Percentiles rank a stretch among this genome's conserved stretches.
Evolutionary conservation across 2,888 invertebrate genomes (phyloP).

Genomic region (Acheta domesticus): DNA sequence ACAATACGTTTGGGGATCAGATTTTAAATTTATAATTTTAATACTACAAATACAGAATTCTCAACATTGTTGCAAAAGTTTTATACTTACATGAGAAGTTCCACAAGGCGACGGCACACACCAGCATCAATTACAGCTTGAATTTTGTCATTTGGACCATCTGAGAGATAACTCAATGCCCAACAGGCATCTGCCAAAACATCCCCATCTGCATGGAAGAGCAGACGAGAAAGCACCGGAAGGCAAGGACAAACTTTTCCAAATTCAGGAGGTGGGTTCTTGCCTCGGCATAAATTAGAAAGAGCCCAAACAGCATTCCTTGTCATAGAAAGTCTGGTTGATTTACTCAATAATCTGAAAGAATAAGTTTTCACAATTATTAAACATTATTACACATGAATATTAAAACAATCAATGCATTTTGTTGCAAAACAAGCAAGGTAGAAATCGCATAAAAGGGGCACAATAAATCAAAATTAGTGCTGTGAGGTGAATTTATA

Average conservation of each 20-base stretch:
- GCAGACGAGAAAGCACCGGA: conserved; percentile 79
- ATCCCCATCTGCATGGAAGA: conserved; percentile 85
- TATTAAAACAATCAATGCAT: no score
- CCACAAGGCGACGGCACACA: conserved; percentile 77
- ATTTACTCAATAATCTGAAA: conserved; percentile 75
- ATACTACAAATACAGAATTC: no score
- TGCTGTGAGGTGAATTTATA: no score
- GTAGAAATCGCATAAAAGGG: no score
- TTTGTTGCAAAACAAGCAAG: no score
- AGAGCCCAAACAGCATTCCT: conserved; percentile 98
- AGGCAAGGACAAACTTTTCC: conserved; percentile 74
- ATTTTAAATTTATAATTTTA: no score
- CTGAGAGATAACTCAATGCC: conserved; percentile 93
- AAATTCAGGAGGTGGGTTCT: conserved; percentile 93
- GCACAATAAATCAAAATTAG: no score
- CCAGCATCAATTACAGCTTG: conserved; percentile 95
- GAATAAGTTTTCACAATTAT: conserved; percentile 25
- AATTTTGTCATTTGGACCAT: conserved; percentile 96
- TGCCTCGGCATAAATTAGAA: conserved; percentile 95
- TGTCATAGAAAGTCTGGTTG: conserved; percentile 80
- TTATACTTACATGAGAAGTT: conserved; percentile 58
- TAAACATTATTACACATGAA: no score
- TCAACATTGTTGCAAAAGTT: no score
- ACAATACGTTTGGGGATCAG: no score
- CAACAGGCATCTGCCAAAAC: conserved; percentile 93